Evolutionary conservation across 2,797 vertebrate species (phyloP), one percentile per base, ranked within the genome.

Genomic region (Sternarchorhynchus goeldii): DNA sequence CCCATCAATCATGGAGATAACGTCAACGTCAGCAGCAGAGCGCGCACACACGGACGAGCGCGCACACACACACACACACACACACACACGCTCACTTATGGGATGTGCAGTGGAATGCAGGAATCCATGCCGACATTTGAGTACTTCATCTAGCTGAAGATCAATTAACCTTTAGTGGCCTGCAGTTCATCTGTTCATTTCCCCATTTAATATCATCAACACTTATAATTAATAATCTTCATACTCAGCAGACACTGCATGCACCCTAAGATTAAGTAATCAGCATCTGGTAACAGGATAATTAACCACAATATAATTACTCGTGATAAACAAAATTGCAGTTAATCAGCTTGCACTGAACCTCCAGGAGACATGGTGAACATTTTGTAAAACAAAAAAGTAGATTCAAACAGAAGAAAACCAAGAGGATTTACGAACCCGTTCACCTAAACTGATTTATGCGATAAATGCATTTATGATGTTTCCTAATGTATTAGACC

Each of bases 1-100:
- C 90, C 88, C 92, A 94, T 93, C 91, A 92, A 92, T 94, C 93
- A 93, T 83, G 71, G 78, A 88, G 90, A 93, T 91, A 92, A 88
- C 85, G 71, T 76, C 75, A 75, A 58, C 55, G 50, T 81, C 74
- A 78, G 32, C 79, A 81, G 32, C 53, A 29, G 36, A 53, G 58
- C 73, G 45, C 29, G 59, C 53, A 53, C 62, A 64, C 56, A 20
- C 63, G 57, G 31, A 50, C 68, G 57, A 5, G 5, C 58, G 53
- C 58, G 12, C 34, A 80, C 34, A 56, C 18, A 68, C 75, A 59
- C 34, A 56, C 18, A 68, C 75, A 59, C 34, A 56, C 41, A 65
- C 57, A 75, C 53, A 29, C 78, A 67, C 18, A 71, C 59, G 71
- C 25, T 65, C 53, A 45, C 53, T 72, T 25, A 82, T 75, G 34